Conservation (phyloP, 2,797 vertebrate genomes). For the Australoheros facetus region DNA sequence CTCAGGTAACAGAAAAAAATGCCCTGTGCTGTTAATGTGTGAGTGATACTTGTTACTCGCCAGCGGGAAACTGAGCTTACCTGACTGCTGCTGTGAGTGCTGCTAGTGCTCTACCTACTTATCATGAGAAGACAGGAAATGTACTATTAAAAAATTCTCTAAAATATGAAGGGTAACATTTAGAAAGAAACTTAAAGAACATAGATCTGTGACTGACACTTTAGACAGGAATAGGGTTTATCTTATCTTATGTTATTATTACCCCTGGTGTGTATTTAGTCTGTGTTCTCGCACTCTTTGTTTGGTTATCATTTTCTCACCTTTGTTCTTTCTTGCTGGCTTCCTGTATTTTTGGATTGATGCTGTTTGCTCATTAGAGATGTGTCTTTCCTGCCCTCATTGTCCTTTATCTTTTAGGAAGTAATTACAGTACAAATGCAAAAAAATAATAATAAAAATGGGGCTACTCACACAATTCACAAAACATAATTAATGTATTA, state of each 20-base stretch:
- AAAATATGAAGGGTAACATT: background rate
- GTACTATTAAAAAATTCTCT: background rate
- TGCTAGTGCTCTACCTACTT: background rate
- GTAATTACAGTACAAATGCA: background rate
- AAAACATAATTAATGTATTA: too few relatives aligned
- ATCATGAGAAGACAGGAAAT: background rate
- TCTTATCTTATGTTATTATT: background rate
- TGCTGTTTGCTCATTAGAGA: background rate
- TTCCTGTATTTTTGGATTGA: background rate
- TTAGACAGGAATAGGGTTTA: background rate
- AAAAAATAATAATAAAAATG: too few relatives aligned
- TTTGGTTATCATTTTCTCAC: too few relatives aligned
- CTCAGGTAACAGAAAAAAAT: background rate
- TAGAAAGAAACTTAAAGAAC: background rate
- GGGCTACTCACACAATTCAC: too few relatives aligned
- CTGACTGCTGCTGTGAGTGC: background rate
- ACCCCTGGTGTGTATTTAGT: too few relatives aligned
- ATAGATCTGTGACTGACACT: background rate
- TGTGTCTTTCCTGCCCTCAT: background rate
- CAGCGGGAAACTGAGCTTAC: background rate
- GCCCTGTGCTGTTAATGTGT: background rate
- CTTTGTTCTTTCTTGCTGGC: too few relatives aligned
- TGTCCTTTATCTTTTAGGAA: background rate
- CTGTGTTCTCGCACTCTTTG: too few relatives aligned
- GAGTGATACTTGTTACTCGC: too few relatives aligned